Evolutionary conservation across 2,113 vertebrate genomes (phyloP).

Genomic region (Athene noctua): DNA sequence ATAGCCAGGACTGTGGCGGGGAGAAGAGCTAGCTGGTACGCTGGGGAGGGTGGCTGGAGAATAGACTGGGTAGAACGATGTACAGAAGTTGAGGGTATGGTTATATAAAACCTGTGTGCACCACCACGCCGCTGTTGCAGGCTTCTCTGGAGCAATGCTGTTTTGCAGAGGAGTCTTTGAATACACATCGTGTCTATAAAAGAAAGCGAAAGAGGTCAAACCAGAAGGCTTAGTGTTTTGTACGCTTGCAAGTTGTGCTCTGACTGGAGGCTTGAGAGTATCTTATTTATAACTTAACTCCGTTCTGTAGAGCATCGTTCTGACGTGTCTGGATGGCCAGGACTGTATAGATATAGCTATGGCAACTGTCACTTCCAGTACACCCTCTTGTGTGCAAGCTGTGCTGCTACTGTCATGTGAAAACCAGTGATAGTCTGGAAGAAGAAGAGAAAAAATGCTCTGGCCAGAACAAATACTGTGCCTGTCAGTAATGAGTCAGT

Average conservation of each 20-base stretch:
- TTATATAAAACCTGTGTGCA: neutral
- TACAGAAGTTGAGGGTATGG: neutral
- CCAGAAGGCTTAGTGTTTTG: neutral
- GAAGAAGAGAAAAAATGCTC: neutral
- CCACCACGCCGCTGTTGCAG: fast-evolving
- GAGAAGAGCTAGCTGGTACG: neutral
- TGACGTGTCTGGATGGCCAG: neutral
- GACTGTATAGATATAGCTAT: neutral
- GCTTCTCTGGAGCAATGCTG: neutral
- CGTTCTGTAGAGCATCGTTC: neutral
- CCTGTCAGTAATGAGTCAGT: neutral
- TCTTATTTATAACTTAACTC: slow-evolving; percentile 26
- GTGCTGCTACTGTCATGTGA: neutral
- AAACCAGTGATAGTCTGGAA: neutral
- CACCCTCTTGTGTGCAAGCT: neutral
- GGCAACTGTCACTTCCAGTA: neutral
- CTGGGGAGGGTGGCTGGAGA: neutral
- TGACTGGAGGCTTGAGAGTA: neutral
- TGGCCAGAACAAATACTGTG: neutral
- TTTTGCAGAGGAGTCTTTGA: neutral
- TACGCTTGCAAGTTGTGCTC: neutral
- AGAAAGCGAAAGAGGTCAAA: neutral
- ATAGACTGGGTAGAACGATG: neutral
- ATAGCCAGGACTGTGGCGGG: fast-evolving
- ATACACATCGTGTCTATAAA: neutral